Conservation (phyloP, 2,797 vertebrate species). For the Acridotheres tristis region DNA sequence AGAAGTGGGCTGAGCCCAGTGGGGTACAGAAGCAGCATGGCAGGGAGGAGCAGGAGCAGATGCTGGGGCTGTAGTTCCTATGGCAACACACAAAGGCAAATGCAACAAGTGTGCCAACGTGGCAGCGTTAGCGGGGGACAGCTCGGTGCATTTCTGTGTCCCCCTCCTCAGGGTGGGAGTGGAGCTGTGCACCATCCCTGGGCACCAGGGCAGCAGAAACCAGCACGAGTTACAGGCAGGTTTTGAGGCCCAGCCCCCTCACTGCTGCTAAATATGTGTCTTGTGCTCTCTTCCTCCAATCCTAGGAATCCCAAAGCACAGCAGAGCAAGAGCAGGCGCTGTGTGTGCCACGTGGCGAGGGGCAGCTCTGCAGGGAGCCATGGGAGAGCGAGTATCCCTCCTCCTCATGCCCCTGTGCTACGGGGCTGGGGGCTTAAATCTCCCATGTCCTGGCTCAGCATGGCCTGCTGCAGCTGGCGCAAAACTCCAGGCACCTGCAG, state of each 20-base stretch:
- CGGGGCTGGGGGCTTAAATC: neutral
- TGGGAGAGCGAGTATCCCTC: neutral
- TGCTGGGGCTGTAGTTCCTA: constrained; percentile 37
- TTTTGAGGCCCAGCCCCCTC: neutral
- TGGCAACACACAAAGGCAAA: neutral
- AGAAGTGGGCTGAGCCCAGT: neutral
- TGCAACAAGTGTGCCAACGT: neutral
- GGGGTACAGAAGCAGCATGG: neutral
- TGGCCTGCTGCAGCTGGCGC: neutral
- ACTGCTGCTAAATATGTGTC: neutral
- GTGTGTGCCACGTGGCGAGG: rapidly evolving
- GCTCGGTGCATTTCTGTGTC: rapidly evolving
- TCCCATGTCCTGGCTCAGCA: neutral
- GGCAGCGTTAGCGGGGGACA: neutral
- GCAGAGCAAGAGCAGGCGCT: rapidly evolving
- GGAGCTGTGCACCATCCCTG: neutral
- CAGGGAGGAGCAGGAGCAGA: neutral
- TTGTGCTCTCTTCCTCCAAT: neutral
- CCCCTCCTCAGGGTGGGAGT: neutral
- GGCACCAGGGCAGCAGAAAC: neutral
- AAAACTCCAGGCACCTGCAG: neutral
- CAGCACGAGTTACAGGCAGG: neutral
- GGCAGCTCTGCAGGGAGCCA: neutral
- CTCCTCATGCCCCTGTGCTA: neutral
- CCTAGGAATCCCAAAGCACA: neutral